Percentiles rank a stretch among this genome's conserved stretches.
Evolutionary conservation across 2,113 vertebrate species (phyloP).

Genomic region (Pelmatolapia mariae): DNA sequence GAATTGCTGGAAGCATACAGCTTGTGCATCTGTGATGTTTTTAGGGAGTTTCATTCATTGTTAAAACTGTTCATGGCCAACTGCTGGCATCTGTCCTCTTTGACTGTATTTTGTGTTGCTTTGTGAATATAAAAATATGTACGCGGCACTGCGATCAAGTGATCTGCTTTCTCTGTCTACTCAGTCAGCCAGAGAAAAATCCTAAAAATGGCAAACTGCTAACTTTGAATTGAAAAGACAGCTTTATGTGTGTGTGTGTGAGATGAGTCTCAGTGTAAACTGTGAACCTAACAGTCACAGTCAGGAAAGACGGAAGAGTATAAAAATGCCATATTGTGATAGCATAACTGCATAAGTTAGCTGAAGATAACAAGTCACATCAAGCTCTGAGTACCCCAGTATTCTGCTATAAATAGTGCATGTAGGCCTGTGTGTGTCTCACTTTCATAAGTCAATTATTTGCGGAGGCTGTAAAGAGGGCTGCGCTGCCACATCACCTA

Average conservation of each 20-base stretch:
- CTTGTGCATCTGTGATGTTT: not conserved
- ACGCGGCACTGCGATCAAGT: not conserved
- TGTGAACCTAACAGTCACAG: not conserved
- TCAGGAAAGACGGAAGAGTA: not conserved
- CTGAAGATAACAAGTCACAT: conserved; percentile 7
- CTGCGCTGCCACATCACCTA: not conserved
- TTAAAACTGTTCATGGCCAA: not conserved
- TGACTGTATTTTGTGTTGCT: not conserved
- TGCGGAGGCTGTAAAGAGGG: conserved; percentile 22
- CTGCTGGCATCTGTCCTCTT: not conserved
- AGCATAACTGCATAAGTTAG: not conserved
- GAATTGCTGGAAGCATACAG: not conserved
- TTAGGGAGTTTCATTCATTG: not conserved
- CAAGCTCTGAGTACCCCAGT: not conserved
- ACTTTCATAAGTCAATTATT: conserved; percentile 36
- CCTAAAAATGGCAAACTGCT: not conserved
- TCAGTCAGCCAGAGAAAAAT: not conserved
- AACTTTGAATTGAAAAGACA: not conserved
- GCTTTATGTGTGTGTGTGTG: not conserved
- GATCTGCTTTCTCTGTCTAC: not conserved
- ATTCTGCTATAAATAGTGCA: conserved; percentile 22
- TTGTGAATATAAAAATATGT: conserved; percentile 5
- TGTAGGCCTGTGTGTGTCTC: not conserved
- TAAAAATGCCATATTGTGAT: not conserved
- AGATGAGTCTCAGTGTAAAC: not conserved